Base-by-base conservation (phyloP, 1,140 invertebrate genomes). In the Caenorhabditis tropicalis region DNA sequence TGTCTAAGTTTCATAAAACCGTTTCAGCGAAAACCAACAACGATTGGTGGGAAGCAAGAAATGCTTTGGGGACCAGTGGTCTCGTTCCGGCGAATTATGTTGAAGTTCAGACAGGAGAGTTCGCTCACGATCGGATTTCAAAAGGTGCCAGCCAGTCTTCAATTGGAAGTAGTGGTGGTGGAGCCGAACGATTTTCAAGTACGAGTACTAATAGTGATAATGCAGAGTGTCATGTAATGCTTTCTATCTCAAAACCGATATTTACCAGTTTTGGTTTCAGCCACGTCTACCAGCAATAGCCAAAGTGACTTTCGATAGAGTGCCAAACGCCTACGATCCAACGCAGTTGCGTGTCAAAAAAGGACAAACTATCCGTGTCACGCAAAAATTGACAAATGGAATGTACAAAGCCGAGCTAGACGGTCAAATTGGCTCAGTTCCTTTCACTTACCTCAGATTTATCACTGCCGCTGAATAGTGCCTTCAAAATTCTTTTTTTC, bases 1-100 rank as follows among this genome's bases (percentile, higher is more conserved):
- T 43, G n/a, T n/a, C n/a, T 12, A 43, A 43, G 12, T 6, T 12
- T 5, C 12, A 43, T 43, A 12, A 43, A 51, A 19, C n/a, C n/a
- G 16, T 60, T 60, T 65, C 36, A 74, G 65, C 95, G 82, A 96
- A 98, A 92, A 96, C 98, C 91, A 97, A 99, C 92, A 96, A 97
- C 79, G 95, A 96, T 89, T 98, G 96, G 96, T 98, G 96, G 96
- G 96, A 96, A 82, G 97, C 97, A 2, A 94, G 94, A 88, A 98
- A 98, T 92, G 94, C 93, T 84, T 91, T 94, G 19, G 96, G 96
- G 4, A 93, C 94, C 90, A 95, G 94, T 80, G 97, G 97, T 43
- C 95, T 96, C 86, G 98, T 99, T 88, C 97, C 97, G 31, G 96
- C 98, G 65, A 96, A 96, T 10, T 99, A 99, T 92, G 95, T 98